These are phyloP conservation scores for Mylabris sibirica DNA, from an alignment of 2,888 invertebrate genomes.

Conservation along the genomic window DNA sequence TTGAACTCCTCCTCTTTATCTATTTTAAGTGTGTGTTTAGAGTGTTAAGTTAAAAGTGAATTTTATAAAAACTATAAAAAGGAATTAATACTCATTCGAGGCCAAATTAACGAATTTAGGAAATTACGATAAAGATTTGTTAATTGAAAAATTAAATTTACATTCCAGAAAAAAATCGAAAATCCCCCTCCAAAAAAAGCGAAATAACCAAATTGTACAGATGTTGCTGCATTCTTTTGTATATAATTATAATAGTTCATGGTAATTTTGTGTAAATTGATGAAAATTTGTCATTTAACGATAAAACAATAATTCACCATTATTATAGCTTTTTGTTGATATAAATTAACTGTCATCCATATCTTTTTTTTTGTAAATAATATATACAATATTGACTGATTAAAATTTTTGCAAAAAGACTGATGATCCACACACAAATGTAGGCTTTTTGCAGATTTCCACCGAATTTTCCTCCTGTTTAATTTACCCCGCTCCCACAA, in stretches of 20 bases:
- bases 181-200: neutral
- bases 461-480: neutral
- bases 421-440: slow-evolving; percentile 41
- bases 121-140: neutral
- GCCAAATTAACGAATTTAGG: slow-evolving; percentile 44
- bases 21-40: slow-evolving; percentile 33
- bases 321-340: slow-evolving; percentile 40
- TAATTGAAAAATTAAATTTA: slow-evolving; percentile 25
- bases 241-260: slow-evolving; percentile 21
- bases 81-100: slow-evolving; percentile 46
- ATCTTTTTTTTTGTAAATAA: slow-evolving; percentile 43
- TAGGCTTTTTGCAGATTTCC: slow-evolving; percentile 50
- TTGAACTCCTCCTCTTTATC: slow-evolving; percentile 21
- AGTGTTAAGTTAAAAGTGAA: slow-evolving; percentile 28
- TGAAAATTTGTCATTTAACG: neutral
- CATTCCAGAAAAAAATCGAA: slow-evolving; percentile 38
- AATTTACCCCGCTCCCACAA: neutral
- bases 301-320: neutral
- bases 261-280: neutral
- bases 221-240: slow-evolving; percentile 35
- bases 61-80: slow-evolving; percentile 34
- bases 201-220: slow-evolving; percentile 27
- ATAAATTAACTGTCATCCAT: slow-evolving; percentile 47
- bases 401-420: slow-evolving; percentile 50
- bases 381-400: slow-evolving; percentile 33